Base-by-base conservation (phyloP, 2,888 invertebrate genomes). In the Meandrusa payeni region DNA sequence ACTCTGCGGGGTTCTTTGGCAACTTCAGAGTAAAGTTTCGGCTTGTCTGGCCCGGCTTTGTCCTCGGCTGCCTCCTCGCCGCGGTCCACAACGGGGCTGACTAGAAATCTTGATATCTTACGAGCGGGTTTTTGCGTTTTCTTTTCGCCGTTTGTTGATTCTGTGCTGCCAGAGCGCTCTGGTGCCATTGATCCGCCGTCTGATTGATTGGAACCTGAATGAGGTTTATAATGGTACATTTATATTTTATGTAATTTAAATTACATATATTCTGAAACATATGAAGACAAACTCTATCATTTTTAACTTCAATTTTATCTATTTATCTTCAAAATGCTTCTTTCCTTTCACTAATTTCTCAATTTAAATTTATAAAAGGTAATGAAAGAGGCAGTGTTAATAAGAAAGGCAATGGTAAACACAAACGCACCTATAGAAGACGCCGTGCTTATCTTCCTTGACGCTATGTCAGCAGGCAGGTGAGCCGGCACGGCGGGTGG, bases 31-130 rank as follows among this genome's bases (percentile, higher is more conserved):
- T 57, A 57, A 2, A 57, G 47, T 9, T 50, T 53, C 27, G 45
- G 38, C 28, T 52, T 47, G 5, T 66, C 67, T 11, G 67, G 61
- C 3, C 39, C 20, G 33, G 12, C 9, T 10, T 31, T 43, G 26
- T 43, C 37, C 7, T 41, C 41, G 23, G 40, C 20, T 1, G 62
- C 66, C 43, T 73, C 68, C 48, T 76, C 80, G 26, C 72, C 74
- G 82, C 90, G 62, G 52, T 92, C 92, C 19, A 93, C 88, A 1
- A 95, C 94, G 11, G 95, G 94, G 71, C 94, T 95, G 55, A 95
- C 94, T 68, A 94, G 89, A 78, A 95, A 95, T 43, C 95, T 86
- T 17, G 95, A 95, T 58, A 95, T 93, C 71, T 95, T 95, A 46
- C 94, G 85, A 24, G 89, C 88, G 32, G 90, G 90, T 55, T 91